Evolutionary conservation across 2,888 invertebrate species (phyloP).

Genomic region (Nasonovia ribisnigri): DNA sequence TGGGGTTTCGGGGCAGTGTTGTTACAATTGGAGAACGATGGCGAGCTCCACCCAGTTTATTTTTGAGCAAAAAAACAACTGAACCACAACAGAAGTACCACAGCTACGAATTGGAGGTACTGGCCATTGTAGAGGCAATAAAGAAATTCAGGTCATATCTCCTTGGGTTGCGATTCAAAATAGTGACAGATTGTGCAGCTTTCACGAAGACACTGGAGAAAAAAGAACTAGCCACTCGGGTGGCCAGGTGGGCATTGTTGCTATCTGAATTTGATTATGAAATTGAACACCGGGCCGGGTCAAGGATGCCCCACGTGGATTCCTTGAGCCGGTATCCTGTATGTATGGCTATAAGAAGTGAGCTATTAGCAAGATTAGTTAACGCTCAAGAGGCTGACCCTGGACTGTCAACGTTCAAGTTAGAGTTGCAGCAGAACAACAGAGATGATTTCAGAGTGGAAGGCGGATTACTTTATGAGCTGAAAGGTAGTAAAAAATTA

Average conservation of each 20-base stretch:
- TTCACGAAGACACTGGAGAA: not conserved
- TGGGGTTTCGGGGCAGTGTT: not conserved
- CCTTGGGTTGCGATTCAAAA: slow-evolving; percentile 68
- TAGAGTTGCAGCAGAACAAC: not conserved
- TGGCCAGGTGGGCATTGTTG: not conserved
- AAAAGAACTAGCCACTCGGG: not conserved
- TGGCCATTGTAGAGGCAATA: slow-evolving; percentile 69
- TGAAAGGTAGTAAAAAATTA: not conserved
- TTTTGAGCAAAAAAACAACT: slow-evolving; percentile 69
- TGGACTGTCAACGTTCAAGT: not conserved
- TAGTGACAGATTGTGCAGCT: slow-evolving; percentile 69
- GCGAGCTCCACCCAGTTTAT: slow-evolving; percentile 67
- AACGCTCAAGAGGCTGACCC: not conserved
- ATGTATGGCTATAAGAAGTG: not conserved
- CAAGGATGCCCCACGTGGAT: not conserved
- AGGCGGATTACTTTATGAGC: not conserved
- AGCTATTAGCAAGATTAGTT: not conserved
- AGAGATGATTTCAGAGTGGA: not conserved
- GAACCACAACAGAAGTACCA: slow-evolving; percentile 69
- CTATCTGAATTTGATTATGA: not conserved
- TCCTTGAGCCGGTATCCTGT: not conserved
- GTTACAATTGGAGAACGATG: not conserved
- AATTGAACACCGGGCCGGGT: not conserved
- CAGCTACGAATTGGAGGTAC: slow-evolving; percentile 69
- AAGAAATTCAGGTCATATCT: slow-evolving; percentile 69